phyloP scores from a whole-genome alignment of 2,797 vertebrate genomes.

The Clarias platycephalus region DNA sequence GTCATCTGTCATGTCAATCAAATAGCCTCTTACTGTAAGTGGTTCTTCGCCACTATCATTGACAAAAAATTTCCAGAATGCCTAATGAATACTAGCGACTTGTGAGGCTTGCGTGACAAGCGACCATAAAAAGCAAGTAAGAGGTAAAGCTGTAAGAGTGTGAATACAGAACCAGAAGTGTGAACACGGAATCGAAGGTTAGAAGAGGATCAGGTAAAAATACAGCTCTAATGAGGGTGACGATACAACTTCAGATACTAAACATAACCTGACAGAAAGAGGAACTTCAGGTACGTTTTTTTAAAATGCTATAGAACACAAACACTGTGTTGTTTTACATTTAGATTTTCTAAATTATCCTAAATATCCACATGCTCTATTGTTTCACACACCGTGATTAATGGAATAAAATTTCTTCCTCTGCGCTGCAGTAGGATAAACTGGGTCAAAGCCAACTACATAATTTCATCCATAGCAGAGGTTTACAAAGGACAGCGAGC shows the following conservation, averaged over 20 bases:
- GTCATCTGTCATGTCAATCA: background rate
- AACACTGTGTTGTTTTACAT: background rate
- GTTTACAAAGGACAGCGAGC: background rate
- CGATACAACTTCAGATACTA: background rate
- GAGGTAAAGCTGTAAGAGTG: background rate
- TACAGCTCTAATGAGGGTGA: background rate
- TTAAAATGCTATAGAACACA: background rate
- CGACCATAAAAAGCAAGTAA: background rate
- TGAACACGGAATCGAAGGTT: background rate
- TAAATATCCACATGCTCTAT: background rate
- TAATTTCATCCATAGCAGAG: slow-evolving; percentile 29
- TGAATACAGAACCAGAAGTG: background rate
- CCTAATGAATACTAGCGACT: background rate
- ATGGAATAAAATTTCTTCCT: background rate
- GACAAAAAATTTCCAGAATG: background rate
- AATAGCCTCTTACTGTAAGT: background rate
- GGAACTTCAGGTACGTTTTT: background rate
- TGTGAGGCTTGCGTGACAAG: background rate
- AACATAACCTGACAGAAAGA: background rate
- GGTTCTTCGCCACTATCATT: background rate
- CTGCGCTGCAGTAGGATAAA: background rate
- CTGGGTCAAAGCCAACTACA: slow-evolving; percentile 9
- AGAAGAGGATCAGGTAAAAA: background rate
- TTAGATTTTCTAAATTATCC: background rate
- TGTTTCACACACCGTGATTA: background rate